phyloP scores from a whole-genome alignment of 2,888 invertebrate genomes.

The Apamea monoglypha region DNA sequence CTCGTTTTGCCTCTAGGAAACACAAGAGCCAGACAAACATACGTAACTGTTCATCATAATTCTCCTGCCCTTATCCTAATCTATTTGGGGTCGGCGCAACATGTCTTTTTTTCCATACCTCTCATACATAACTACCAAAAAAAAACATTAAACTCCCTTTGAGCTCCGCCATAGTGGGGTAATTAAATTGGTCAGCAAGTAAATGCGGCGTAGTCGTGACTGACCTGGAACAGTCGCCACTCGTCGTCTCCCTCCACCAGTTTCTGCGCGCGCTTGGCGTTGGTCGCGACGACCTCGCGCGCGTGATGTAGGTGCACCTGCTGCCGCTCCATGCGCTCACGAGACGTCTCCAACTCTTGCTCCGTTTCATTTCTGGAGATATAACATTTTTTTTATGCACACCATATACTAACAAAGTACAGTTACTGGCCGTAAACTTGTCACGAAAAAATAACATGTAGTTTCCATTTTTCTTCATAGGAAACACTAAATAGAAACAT shows the following conservation, averaged over 20 bases:
- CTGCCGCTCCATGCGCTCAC: slow-evolving; percentile 80
- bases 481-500: background rate
- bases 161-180: background rate
- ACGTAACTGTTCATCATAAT: too few relatives aligned
- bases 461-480: background rate
- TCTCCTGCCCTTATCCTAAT: too few relatives aligned
- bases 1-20: too few relatives aligned
- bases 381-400: background rate
- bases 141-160: background rate
- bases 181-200: background rate
- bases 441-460: background rate
- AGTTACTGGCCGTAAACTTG: background rate
- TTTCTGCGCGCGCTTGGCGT: slow-evolving; percentile 82
- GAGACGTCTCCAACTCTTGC: slow-evolving; percentile 77
- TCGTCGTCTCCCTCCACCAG: slow-evolving; percentile 81
- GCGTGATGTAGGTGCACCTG: slow-evolving; percentile 81
- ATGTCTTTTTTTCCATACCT: too few relatives aligned
- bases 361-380: slow-evolving; percentile 78
- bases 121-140: background rate
- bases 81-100: too few relatives aligned
- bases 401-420: too few relatives aligned
- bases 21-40: background rate
- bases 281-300: slow-evolving; percentile 75
- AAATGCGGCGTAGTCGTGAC: background rate
- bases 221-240: slow-evolving; percentile 83